These are phyloP conservation scores for Lithobates sylvaticus DNA, from an alignment of 2,797 vertebrate genomes.

Conservation along the genomic window DNA sequence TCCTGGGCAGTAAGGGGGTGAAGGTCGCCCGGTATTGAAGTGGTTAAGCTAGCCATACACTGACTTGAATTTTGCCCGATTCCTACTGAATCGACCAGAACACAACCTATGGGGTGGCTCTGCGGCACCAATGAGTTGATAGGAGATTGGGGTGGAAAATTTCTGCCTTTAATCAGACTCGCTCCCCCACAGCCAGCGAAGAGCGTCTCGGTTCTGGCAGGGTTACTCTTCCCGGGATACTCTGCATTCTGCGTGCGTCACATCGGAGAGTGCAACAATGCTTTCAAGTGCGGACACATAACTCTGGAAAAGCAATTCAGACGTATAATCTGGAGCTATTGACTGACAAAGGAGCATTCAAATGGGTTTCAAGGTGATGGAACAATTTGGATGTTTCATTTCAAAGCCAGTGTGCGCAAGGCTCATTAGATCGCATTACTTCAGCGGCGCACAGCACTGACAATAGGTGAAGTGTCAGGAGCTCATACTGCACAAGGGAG, in stretches of 20 bases:
- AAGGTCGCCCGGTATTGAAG: too few species aligned
- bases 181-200: not conserved
- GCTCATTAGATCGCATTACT: slow-evolving; percentile 36
- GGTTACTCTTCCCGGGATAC: slow-evolving; percentile 26
- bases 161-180: not conserved
- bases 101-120: too few species aligned
- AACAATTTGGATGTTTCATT: slow-evolving; percentile 56
- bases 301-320: slow-evolving; percentile 48
- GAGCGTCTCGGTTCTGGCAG: not conserved
- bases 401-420: slow-evolving; percentile 33
- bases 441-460: not conserved
- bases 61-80: too few species aligned
- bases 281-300: slow-evolving; percentile 54
- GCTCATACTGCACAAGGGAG: not conserved
- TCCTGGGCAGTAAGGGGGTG: too few species aligned
- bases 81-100: too few species aligned
- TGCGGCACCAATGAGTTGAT: too few species aligned
- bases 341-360: slow-evolving; percentile 58
- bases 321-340: slow-evolving; percentile 51
- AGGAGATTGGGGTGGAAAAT: too few species aligned
- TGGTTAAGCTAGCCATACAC: too few species aligned
- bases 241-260: slow-evolving; percentile 48
- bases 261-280: slow-evolving; percentile 37
- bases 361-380: slow-evolving; percentile 58
- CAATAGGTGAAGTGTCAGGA: slow-evolving; percentile 2